Base-by-base conservation (phyloP, 1,140 invertebrate genomes). In the Chlorops oryzae region DNA sequence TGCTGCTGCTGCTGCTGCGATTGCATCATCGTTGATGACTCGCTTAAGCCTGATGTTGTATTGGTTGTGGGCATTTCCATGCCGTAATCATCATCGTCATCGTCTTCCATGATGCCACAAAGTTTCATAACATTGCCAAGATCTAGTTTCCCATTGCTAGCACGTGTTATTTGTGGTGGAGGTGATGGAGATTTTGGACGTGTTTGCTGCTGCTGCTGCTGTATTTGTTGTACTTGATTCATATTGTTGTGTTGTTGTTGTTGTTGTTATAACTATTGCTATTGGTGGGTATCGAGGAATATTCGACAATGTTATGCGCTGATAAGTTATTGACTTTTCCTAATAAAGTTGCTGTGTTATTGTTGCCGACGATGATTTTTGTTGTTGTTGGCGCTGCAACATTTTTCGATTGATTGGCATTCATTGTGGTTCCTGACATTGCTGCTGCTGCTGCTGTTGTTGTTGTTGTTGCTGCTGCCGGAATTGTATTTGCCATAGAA, bases 91-190 rank as follows among this genome's bases (percentile, higher is more conserved):
- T 72, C 69, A 17, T 63, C 61, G 17, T 72, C 70, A 35, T 72
- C 69, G 20, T 72, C 69, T 32, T 70, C 70, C 7, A 62, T 71
- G 21, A 72, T 72, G 24, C 64, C 73, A 50, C 71, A 74, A 13
- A 78, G 59, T 63, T 79, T 79, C 76, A 79, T 79, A 13, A 79
- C 75, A 62, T 78, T 78, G 35, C 76, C 77, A 48, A 79, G 64
- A 62, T 79, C 77, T 35, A 79, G 58, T 62, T 77, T 78, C 3
- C 68, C 68, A 28, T 68, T 71, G 57, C 67, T 70, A 25, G 61
- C 57, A 12, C 61, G 58, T 47, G 63, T 61, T 35, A 66, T 65
- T 40, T 57, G 57, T 35, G 65, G 65, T 7, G 65, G 57, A 5
- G 65, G 61, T 38, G 65, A 68, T 9, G 62, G 61, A 12, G 64